A percentile compares a stretch with the other conserved stretches of the same genome.
These are phyloP conservation scores for Andrena camellia DNA, from an alignment of 2,888 invertebrate genomes.

Conservation along the genomic window DNA sequence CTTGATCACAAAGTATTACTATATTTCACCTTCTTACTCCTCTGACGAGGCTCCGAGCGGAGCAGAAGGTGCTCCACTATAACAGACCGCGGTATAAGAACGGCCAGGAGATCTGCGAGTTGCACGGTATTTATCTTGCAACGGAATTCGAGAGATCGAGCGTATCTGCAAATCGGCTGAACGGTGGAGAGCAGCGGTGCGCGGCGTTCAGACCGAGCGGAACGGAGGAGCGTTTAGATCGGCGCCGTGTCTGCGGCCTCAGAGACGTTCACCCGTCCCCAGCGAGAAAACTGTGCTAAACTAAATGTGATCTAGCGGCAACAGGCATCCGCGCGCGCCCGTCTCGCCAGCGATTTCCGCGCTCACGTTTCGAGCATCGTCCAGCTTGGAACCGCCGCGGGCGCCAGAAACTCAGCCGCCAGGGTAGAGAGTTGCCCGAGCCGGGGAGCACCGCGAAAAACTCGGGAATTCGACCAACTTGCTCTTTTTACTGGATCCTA, in stretches of 20 bases:
- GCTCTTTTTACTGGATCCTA: constrained; percentile 4
- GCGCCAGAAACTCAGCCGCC: background rate
- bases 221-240: constrained; percentile 71
- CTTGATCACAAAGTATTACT: too few relatives aligned
- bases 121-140: constrained; percentile 22
- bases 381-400: background rate
- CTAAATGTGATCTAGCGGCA: constrained; percentile 61
- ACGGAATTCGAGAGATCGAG: constrained; percentile 33
- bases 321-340: constrained; percentile 40
- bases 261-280: constrained; percentile 62
- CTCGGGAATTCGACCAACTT: background rate
- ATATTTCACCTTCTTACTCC: background rate
- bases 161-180: constrained; percentile 30
- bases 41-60: background rate
- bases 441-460: background rate
- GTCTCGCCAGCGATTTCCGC: constrained; percentile 40
- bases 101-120: background rate
- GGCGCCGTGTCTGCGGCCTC: constrained; percentile 78
- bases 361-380: constrained; percentile 38
- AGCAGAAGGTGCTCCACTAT: background rate
- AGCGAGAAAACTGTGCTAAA: constrained; percentile 72
- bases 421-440: too few relatives aligned
- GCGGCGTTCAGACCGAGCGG: constrained; percentile 58
- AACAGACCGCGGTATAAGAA: background rate
- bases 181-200: constrained; percentile 36